Conservation (phyloP, 2,888 invertebrate species). For the Tipula unca region DNA sequence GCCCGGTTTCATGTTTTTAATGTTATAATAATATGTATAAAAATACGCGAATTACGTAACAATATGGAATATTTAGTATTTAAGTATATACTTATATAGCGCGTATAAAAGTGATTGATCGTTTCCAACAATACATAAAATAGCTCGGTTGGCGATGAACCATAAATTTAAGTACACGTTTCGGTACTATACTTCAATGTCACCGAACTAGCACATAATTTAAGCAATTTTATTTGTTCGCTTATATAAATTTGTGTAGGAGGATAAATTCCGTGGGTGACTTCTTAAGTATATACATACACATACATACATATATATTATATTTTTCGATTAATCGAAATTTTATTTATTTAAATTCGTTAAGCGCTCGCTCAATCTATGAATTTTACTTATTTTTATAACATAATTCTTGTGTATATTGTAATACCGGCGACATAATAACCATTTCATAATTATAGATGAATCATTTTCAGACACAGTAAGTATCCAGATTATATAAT, state of each 20-base stretch:
- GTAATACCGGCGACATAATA: background rate
- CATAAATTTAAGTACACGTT: no score
- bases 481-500: background rate
- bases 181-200: background rate
- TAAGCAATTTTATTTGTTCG: background rate
- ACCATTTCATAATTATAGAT: background rate
- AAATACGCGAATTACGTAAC: background rate
- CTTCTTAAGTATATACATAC: background rate
- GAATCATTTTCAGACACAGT: background rate
- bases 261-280: background rate
- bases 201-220: background rate
- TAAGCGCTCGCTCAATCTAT: background rate
- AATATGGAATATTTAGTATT: background rate
- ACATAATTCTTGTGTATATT: background rate
- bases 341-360: background rate
- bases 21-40: background rate
- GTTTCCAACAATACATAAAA: background rate
- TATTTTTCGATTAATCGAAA: background rate
- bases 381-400: background rate
- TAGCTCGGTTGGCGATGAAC: background rate
- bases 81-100: background rate
- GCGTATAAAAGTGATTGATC: background rate
- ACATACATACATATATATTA: no score
- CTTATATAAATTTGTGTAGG: background rate
- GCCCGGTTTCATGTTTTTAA: background rate